A percentile compares a stretch with the other conserved stretches of the same genome.
These are phyloP conservation scores for Callipepla californica DNA, from an alignment of 2,113 vertebrate species.

Conservation along the genomic window DNA sequence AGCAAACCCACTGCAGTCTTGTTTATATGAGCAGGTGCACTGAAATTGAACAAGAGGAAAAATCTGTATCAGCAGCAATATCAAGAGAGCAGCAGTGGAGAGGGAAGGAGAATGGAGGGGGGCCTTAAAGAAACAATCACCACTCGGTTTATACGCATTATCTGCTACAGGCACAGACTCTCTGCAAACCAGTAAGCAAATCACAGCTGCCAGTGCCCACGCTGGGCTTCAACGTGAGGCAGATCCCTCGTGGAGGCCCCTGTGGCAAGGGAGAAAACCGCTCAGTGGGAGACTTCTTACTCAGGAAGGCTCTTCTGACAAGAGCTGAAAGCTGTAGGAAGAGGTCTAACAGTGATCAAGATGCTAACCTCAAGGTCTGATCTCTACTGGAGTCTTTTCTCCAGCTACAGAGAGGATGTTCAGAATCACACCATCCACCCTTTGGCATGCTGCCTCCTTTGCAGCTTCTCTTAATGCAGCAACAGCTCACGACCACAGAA, in stretches of 20 bases:
- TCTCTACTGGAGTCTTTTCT: not conserved
- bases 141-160: not conserved
- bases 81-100: not conserved
- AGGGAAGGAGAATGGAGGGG: not conserved
- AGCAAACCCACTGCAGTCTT: not conserved
- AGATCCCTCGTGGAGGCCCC: not conserved
- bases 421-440: not conserved
- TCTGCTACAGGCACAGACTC: not conserved
- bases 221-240: not conserved
- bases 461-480: not conserved
- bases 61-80: constrained; percentile 27
- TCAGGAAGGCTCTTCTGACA: no score
- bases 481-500: not conserved
- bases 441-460: not conserved
- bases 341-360: not conserved
- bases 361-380: not conserved
- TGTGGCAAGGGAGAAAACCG: not conserved
- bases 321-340: not conserved
- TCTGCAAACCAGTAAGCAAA: not conserved
- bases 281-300: not conserved
- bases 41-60: not conserved
- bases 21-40: constrained; percentile 31
- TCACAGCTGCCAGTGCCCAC: not conserved
- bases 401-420: not conserved
- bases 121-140: not conserved